Evolutionary conservation across 2,888 invertebrate species (phyloP).

Genomic region (Rhabditoides inermis): DNA sequence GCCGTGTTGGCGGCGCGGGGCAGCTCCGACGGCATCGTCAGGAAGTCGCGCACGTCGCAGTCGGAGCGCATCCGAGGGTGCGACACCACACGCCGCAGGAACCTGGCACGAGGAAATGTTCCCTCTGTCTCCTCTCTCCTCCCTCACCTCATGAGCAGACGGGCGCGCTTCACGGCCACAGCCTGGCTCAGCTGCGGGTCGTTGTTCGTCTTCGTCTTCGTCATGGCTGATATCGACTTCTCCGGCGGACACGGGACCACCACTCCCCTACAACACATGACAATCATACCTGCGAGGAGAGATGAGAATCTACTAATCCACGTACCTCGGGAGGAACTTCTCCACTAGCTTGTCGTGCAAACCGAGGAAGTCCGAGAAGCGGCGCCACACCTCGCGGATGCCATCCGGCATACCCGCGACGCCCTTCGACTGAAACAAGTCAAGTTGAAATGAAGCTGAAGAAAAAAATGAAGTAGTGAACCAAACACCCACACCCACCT

Average conservation of each 20-base stretch:
- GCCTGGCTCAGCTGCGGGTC: slow-evolving; percentile 79
- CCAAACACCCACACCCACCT: slow-evolving; percentile 51
- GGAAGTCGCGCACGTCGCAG: slow-evolving; percentile 89
- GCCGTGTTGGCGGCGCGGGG: slow-evolving; percentile 91
- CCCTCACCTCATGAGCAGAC: no score
- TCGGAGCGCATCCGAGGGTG: slow-evolving; percentile 78
- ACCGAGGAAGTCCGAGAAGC: slow-evolving; percentile 96
- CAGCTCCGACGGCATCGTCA: slow-evolving; percentile 75
- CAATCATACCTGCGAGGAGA: no score
- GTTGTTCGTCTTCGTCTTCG: slow-evolving; percentile 51
- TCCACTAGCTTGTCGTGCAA: slow-evolving; percentile 80
- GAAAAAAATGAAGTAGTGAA: background rate
- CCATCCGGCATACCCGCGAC: slow-evolving; percentile 55
- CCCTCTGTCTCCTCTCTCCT: no score
- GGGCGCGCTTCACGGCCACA: slow-evolving; percentile 62
- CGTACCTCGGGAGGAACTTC: slow-evolving; percentile 69
- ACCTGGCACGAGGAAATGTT: no score
- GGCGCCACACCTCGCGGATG: slow-evolving; percentile 71
- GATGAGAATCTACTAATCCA: no score
- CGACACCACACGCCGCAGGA: no score
- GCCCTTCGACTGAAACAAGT: slow-evolving; percentile 22
- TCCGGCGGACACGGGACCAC: slow-evolving; percentile 97
- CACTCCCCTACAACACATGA: no score
- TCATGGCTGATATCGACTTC: slow-evolving; percentile 69
- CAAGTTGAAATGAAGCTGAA: background rate